Evolutionary conservation across 2,797 vertebrate genomes (phyloP).

Genomic region (Babyrousa celebensis): DNA sequence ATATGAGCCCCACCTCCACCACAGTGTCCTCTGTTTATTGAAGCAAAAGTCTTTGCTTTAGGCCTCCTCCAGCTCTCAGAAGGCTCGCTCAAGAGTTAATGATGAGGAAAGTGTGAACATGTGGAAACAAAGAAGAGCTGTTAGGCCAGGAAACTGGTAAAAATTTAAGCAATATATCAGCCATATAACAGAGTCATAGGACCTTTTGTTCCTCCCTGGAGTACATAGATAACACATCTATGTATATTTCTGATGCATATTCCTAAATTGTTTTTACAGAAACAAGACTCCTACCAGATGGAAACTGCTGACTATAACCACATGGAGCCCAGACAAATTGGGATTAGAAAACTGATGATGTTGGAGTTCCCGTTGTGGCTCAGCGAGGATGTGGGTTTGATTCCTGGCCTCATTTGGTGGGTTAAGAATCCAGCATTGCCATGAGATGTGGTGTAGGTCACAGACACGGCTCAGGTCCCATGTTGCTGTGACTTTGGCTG

Average conservation of each 20-base stretch:
- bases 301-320: background rate
- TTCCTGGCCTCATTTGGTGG: too few species aligned
- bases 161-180: background rate
- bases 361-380: background rate
- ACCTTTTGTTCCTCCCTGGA: background rate
- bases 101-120: background rate
- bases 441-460: too few species aligned
- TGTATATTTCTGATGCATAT: background rate
- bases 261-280: slow-evolving; percentile 19
- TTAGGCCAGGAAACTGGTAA: background rate
- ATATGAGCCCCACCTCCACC: too few species aligned
- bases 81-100: background rate
- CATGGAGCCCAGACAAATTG: background rate
- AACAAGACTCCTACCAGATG: background rate
- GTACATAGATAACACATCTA: background rate
- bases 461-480: too few species aligned
- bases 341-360: background rate
- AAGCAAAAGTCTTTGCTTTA: background rate
- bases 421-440: too few species aligned
- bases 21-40: background rate
- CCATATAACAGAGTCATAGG: background rate
- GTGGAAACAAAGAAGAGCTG: background rate
- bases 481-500: too few species aligned
- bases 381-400: too few species aligned
- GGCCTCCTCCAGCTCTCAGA: background rate